Conservation (phyloP, 2,888 invertebrate species). For the Watsonalla cultraria region DNA sequence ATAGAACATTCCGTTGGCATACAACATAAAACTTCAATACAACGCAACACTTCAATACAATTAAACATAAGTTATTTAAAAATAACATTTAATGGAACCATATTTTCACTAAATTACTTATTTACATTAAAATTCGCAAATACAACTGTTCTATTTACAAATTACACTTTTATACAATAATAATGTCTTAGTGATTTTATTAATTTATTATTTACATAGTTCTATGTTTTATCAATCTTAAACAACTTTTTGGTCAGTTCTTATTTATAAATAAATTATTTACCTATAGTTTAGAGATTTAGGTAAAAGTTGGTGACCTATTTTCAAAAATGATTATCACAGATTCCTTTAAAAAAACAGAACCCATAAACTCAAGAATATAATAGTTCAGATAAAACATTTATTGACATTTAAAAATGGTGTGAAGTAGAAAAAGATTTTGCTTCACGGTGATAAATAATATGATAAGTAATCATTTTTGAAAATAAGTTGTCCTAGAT, state of each 20-base stretch:
- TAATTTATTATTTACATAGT: constrained; percentile 53
- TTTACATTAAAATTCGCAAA: constrained; percentile 73
- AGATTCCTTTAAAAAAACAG: too few relatives aligned
- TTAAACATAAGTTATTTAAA: constrained; percentile 57
- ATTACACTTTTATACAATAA: constrained; percentile 39
- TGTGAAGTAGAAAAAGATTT: constrained; percentile 14
- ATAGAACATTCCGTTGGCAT: constrained; percentile 67
- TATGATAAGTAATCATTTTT: constrained; percentile 26
- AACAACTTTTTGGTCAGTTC: constrained; percentile 74
- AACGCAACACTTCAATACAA: constrained; percentile 53
- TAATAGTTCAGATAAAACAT: background rate
- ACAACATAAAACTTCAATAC: constrained; percentile 54
- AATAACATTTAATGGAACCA: constrained; percentile 63
- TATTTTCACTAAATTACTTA: constrained; percentile 45
- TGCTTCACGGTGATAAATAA: too few relatives aligned
- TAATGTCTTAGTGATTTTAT: constrained; percentile 47
- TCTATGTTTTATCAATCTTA: constrained; percentile 58
- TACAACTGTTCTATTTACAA: constrained; percentile 66
- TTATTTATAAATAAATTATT: constrained; percentile 58
- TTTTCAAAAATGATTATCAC: constrained; percentile 27
- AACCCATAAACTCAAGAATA: too few relatives aligned
- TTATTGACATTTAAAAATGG: constrained; percentile 2
- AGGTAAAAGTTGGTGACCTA: constrained; percentile 28
- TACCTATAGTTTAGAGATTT: constrained; percentile 31
- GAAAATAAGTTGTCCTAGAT: constrained; percentile 26